Evolutionary conservation across 2,113 vertebrate species (phyloP), one percentile per base, ranked within the genome.

Genomic region (Microcebus ravelobensis): DNA sequence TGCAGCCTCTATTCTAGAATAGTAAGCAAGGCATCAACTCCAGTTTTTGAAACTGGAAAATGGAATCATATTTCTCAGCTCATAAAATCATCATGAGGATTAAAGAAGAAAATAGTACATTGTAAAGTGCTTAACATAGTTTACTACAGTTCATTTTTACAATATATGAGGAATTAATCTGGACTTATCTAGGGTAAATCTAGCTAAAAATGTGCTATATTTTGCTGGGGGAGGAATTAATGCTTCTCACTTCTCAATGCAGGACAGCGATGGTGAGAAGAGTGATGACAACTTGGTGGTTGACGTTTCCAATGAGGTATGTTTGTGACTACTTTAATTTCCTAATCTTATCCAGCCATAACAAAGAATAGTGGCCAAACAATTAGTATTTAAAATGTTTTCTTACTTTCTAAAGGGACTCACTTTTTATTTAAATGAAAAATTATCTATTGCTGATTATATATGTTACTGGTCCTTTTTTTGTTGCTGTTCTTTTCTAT

Each of bases 251-350:
- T 98, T 98, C 82, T 98, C 71, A 15, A 87, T 98, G 71, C 97
- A 99, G 99, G 99, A 99, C 97, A 99, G 99, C 0, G 99, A 99
- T 95, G 99, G 98, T 36, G 99, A 99, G 95, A 99, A 99, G 97
- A 99, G 99, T 0, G 99, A 99, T 82, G 99, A 99, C 97, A 99
- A 99, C 98, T 98, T 99, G 95, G 99, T 99, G 83, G 99, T 99
- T 94, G 99, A 99, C 50, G 99, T 99, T 98, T 99, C 99, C 96
- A 99, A 99, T 98, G 99, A 99, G 99, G 99, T 99, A 98, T n/a
- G 90, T 90, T 48, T 52, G 15, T 29, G 29, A 14, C 81, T 90
- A 18, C 39, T 82, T 73, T 36, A 21, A 36, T 55, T 52, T 81
- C 7, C 34, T 92, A 21, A 31, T 91, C 36, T 61, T 71, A 25